phyloP scores from a whole-genome alignment of 2,888 invertebrate species.

The Chrysolina oricalcia region DNA sequence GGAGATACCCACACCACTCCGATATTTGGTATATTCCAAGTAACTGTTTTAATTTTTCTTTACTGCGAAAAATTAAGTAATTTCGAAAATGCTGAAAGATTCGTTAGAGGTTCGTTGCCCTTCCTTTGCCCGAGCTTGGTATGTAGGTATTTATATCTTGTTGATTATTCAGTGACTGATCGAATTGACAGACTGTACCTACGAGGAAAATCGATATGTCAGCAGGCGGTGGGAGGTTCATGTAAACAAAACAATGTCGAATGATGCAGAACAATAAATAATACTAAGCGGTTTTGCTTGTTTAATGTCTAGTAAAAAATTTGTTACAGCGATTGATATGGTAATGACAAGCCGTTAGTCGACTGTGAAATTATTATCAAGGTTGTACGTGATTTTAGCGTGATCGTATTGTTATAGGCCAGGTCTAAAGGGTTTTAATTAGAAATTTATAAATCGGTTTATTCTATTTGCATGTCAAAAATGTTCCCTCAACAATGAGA shows the following conservation, averaged over 20 bases:
- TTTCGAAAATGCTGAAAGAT: neutral
- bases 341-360: neutral
- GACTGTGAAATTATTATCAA: neutral
- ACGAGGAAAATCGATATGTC: constrained; percentile 1
- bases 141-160: constrained; percentile 20
- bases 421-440: neutral
- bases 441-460: too few relatives aligned
- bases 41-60: too few relatives aligned
- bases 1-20: too few relatives aligned
- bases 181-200: constrained; percentile 2
- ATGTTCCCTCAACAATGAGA: too few relatives aligned
- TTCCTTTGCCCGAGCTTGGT: neutral
- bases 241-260: constrained; percentile 8
- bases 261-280: constrained; percentile 5
- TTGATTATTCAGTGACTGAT: neutral
- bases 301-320: neutral
- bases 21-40: too few relatives aligned
- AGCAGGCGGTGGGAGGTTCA: neutral
- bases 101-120: neutral
- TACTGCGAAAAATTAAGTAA: too few relatives aligned
- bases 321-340: neutral
- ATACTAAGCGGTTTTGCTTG: neutral
- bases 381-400: neutral
- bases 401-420: neutral
- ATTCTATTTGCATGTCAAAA: too few relatives aligned